Conservation (phyloP, 2,113 vertebrate genomes). For the Prunella himalayana region DNA sequence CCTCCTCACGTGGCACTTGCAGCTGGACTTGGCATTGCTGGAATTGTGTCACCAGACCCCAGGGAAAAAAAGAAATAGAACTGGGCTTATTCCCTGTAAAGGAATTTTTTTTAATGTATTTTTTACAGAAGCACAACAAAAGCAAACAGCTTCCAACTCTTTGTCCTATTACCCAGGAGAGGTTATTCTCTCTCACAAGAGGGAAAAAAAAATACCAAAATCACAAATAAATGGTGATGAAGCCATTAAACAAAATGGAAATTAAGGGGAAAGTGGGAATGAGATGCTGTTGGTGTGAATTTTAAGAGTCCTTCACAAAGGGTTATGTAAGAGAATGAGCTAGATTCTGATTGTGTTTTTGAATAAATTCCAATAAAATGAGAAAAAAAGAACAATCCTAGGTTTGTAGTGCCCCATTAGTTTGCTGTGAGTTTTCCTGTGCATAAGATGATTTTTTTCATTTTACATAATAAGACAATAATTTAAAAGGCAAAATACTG, state of each 20-base stretch:
- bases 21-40: neutral
- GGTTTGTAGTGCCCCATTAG: neutral
- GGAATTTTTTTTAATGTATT: neutral
- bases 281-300: neutral
- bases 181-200: neutral
- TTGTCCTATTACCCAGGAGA: neutral
- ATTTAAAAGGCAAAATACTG: neutral
- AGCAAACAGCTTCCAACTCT: neutral
- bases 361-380: neutral
- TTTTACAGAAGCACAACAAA: neutral
- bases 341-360: neutral
- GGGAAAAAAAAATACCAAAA: neutral
- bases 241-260: conserved; percentile 17
- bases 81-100: neutral
- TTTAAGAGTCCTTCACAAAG: neutral
- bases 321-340: conserved; percentile 12
- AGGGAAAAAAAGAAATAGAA: neutral
- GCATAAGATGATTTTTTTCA: neutral
- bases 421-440: neutral
- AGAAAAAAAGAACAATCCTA: neutral
- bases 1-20: neutral
- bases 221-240: neutral
- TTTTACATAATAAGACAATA: neutral
- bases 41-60: neutral
- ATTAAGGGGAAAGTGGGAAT: conserved; percentile 3